Conservation (phyloP, 2,888 invertebrate genomes). For the Autographa gamma region DNA sequence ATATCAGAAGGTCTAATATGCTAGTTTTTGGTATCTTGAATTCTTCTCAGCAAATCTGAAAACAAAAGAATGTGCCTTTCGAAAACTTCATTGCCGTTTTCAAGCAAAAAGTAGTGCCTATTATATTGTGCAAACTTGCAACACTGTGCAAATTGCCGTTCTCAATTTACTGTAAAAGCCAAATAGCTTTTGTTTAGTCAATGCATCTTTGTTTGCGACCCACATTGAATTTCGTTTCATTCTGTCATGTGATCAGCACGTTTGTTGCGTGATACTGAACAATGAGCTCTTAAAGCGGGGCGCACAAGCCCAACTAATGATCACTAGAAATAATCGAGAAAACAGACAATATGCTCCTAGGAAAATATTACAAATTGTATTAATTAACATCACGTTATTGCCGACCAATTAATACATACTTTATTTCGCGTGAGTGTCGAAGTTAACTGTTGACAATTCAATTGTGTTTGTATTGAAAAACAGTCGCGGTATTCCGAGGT, state of each 20-base stretch:
- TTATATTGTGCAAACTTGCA: conserved; percentile 47
- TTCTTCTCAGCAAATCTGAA: not conserved
- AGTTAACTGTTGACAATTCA: conserved; percentile 21
- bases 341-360: not conserved
- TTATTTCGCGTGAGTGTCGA: conserved; percentile 16
- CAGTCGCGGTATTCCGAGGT: conserved; percentile 53
- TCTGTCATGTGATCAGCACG: conserved; percentile 36
- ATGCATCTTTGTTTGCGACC: conserved; percentile 55
- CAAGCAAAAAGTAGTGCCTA: conserved; percentile 22
- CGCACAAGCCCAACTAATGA: conserved; percentile 16
- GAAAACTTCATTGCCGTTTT: conserved; percentile 31
- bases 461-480: conserved; percentile 52
- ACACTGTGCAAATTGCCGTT: conserved; percentile 59
- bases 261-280: conserved; percentile 30
- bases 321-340: conserved; percentile 3
- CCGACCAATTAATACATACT: conserved; percentile 17
- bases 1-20: not conserved
- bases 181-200: conserved; percentile 55
- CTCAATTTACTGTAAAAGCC: conserved; percentile 60
- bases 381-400: conserved; percentile 1
- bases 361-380: not conserved
- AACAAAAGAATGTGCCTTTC: conserved; percentile 22
- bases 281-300: conserved; percentile 28
- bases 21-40: not conserved
- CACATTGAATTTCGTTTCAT: conserved; percentile 44